phyloP scores from a whole-genome alignment of 2,797 vertebrate species.

The Acrossocheilus wenchowensis region DNA sequence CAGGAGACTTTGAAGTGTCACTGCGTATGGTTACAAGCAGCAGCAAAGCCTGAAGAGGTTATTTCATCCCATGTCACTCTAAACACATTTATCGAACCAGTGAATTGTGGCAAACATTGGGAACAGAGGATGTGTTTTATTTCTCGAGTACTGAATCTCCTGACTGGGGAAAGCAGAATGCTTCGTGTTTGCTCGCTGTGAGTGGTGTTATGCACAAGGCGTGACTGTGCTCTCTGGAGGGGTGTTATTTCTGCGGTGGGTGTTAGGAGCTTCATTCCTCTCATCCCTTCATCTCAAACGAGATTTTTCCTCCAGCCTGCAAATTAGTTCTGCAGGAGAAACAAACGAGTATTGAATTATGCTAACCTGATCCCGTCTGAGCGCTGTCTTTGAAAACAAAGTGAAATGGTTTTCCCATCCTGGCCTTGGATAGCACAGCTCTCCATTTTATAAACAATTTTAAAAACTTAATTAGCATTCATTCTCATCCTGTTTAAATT shows the following conservation, averaged over 20 bases:
- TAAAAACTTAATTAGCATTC: conserved; percentile 47
- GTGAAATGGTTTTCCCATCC: conserved; percentile 32
- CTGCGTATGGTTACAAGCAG: background rate
- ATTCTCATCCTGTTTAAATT: conserved; percentile 42
- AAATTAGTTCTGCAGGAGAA: conserved; percentile 55
- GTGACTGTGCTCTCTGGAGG: conserved; percentile 47
- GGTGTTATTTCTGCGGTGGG: conserved; percentile 38
- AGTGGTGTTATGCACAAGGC: conserved; percentile 43
- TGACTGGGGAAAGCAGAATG: conserved; percentile 32
- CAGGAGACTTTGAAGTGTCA: conserved; percentile 35
- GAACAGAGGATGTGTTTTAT: conserved; percentile 28
- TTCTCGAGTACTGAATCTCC: conserved; percentile 18
- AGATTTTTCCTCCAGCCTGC: conserved; percentile 51
- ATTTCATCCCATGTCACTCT: conserved; percentile 35
- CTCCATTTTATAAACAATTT: conserved; percentile 36
- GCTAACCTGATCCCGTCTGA: conserved; percentile 53
- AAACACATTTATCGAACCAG: conserved; percentile 13
- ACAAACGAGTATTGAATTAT: conserved; percentile 58
- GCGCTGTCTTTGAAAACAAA: conserved; percentile 37
- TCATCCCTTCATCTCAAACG: conserved; percentile 33
- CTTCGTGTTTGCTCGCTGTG: conserved; percentile 21
- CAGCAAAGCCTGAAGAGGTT: conserved; percentile 1
- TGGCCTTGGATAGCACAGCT: conserved; percentile 23
- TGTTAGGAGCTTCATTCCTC: conserved; percentile 36
- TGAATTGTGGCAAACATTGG: conserved; percentile 23